A percentile compares a stretch with the other conserved stretches of the same genome.
These are phyloP conservation scores for Mythimna ferrago DNA, from an alignment of 2,888 invertebrate species.

Conservation along the genomic window DNA sequence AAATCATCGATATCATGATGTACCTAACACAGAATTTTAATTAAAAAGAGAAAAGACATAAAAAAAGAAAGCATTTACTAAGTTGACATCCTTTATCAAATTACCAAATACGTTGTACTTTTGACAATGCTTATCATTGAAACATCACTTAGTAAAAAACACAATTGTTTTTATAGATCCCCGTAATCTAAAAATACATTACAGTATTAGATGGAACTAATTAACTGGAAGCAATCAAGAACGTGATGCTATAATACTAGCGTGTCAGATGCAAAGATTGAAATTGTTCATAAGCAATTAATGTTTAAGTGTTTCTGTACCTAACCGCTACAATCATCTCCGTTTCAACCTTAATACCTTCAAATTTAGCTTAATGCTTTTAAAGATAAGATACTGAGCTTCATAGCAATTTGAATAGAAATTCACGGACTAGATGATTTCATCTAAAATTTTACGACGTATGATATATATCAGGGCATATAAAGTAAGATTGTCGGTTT, in stretches of 20 bases:
- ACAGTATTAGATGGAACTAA: not conserved
- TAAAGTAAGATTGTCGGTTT: slow-evolving; percentile 29
- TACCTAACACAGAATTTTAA: too few species aligned
- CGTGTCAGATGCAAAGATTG: slow-evolving; percentile 10
- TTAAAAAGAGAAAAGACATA: not conserved
- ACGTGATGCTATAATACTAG: slow-evolving; percentile 2
- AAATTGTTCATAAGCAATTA: slow-evolving; percentile 37
- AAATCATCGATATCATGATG: too few species aligned
- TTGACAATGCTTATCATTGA: not conserved
- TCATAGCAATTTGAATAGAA: slow-evolving; percentile 41
- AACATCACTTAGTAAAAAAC: not conserved
- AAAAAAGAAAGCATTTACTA: not conserved
- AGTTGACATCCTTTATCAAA: not conserved
- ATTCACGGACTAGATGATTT: slow-evolving; percentile 5
- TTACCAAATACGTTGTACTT: not conserved
- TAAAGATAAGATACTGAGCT: slow-evolving; percentile 35
- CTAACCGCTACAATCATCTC: slow-evolving; percentile 12
- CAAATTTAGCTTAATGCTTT: slow-evolving; percentile 39
- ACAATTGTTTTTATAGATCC: not conserved
- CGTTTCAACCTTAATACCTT: slow-evolving; percentile 15
- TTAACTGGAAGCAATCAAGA: not conserved
- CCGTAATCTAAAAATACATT: not conserved
- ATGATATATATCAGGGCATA: not conserved
- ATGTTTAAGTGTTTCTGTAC: slow-evolving; percentile 16
- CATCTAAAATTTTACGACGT: slow-evolving; percentile 39